Percentiles rank a stretch among this genome's conserved stretches.
These are phyloP conservation scores for Pseudotriccus pelzelni DNA, from an alignment of 2,797 vertebrate species.

Conservation along the genomic window DNA sequence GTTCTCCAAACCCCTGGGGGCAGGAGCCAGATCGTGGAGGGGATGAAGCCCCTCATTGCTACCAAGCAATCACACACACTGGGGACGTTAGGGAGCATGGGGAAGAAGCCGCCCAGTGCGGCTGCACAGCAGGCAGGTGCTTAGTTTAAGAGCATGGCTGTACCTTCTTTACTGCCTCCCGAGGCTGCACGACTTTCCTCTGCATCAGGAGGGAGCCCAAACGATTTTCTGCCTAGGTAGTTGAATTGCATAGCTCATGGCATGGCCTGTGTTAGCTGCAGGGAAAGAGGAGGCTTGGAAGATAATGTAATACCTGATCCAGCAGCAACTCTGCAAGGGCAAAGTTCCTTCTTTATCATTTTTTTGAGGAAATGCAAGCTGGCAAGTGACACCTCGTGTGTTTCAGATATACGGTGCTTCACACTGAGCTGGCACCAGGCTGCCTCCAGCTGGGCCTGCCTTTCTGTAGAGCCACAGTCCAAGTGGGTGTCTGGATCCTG, in stretches of 20 bases:
- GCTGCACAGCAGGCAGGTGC: background rate
- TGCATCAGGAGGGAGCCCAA: background rate
- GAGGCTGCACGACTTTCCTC: background rate
- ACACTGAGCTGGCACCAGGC: background rate
- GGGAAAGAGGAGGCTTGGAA: background rate
- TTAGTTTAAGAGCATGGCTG: background rate
- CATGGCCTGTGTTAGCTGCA: background rate
- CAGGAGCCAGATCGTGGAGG: conserved; percentile 8
- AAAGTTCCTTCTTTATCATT: background rate
- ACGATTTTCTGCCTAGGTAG: background rate
- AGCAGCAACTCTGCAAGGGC: background rate
- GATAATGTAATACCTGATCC: background rate
- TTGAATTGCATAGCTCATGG: background rate
- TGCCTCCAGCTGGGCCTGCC: background rate
- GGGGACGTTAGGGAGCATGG: background rate
- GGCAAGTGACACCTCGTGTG: background rate
- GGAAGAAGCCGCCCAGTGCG: background rate
- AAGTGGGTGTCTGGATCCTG: background rate
- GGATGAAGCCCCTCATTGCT: background rate
- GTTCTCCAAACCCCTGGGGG: conserved; percentile 33
- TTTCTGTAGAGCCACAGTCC: background rate
- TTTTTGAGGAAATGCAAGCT: background rate
- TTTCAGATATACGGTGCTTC: background rate
- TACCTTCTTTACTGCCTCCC: background rate
- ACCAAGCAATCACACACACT: background rate